Percentiles rank a stretch among this genome's conserved stretches.
phyloP scores from a whole-genome alignment of 1,140 invertebrate genomes.

The Saccostrea echinata region DNA sequence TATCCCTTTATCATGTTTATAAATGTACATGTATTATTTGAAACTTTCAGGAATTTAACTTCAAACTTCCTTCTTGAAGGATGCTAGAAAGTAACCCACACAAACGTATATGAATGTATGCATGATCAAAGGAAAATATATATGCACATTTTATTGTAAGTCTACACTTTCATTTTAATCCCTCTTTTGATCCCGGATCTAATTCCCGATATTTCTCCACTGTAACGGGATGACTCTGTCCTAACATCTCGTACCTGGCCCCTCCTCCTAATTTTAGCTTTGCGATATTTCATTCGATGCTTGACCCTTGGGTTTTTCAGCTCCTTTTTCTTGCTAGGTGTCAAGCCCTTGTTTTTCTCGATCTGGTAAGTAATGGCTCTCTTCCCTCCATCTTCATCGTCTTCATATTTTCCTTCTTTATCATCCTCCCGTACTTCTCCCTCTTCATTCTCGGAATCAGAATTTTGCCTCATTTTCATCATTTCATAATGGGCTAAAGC shows the following conservation, averaged over 20 bases:
- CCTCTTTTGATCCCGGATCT: slow-evolving; percentile 86
- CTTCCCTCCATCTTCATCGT: slow-evolving; percentile 82
- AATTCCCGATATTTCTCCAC: slow-evolving; percentile 95
- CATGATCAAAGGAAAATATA: background rate
- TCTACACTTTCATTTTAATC: slow-evolving; percentile 68
- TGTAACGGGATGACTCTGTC: slow-evolving; percentile 89
- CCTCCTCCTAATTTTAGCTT: slow-evolving; percentile 93
- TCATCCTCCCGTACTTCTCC: slow-evolving; percentile 45
- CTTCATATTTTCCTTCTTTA: slow-evolving; percentile 64
- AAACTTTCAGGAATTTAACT: background rate
- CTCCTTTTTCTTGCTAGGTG: slow-evolving; percentile 93
- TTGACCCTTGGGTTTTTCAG: slow-evolving; percentile 95
- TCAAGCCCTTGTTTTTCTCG: slow-evolving; percentile 94
- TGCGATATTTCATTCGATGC: slow-evolving; percentile 93
- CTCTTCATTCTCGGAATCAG: slow-evolving; percentile 1
- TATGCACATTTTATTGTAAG: background rate
- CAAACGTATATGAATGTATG: background rate
- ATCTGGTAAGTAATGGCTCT: slow-evolving; percentile 90
- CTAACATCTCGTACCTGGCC: slow-evolving; percentile 86
- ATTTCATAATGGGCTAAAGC: slow-evolving; percentile 74
- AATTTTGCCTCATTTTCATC: slow-evolving; percentile 66
- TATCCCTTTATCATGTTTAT: too few species aligned
- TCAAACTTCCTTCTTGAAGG: too few species aligned
- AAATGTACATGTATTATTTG: background rate
- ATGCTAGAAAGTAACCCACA: too few species aligned